phyloP scores from a whole-genome alignment of 37 sponge, comb jelly and placozoan genomes.

The Haliclona indistincta region DNA sequence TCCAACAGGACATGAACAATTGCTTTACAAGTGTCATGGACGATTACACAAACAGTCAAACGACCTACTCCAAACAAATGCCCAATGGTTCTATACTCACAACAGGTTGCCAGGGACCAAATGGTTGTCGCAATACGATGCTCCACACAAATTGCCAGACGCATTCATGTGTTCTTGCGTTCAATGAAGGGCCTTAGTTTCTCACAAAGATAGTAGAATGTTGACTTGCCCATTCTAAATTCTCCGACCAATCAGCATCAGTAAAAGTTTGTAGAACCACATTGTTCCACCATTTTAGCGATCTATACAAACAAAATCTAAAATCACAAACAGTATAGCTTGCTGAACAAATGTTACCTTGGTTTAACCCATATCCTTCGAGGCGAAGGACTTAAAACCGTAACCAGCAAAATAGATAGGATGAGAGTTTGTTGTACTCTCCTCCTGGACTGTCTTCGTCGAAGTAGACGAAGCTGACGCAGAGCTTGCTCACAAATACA shows the following conservation, averaged over 20 bases:
- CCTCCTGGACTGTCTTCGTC: no score
- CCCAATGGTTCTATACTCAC: slow-evolving; percentile 31
- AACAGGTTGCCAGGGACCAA: slow-evolving; percentile 41
- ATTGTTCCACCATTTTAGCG: slow-evolving; percentile 20
- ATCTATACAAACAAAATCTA: no score
- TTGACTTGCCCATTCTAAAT: slow-evolving; percentile 2
- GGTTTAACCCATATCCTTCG: no score
- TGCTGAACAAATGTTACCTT: no score
- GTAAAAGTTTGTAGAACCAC: slow-evolving; percentile 16
- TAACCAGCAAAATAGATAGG: no score
- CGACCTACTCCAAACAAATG: slow-evolving; percentile 35
- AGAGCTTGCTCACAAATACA: no score
- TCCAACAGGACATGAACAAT: slow-evolving; percentile 32
- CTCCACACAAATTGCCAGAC: slow-evolving; percentile 20
- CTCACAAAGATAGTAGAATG: slow-evolving; percentile 3
- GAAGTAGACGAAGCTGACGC: no score
- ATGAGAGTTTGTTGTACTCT: no score
- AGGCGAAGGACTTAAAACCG: no score
- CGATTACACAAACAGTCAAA: slow-evolving; percentile 37
- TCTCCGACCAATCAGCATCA: slow-evolving; percentile 19
- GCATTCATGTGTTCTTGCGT: background rate
- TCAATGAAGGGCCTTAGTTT: background rate
- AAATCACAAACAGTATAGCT: no score
- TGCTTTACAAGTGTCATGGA: slow-evolving; percentile 22
- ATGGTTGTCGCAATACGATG: slow-evolving; percentile 39